Evolutionary conservation across 2,797 vertebrate species (phyloP), one percentile per base, ranked within the genome.

Genomic region (Eremophila alpestris): DNA sequence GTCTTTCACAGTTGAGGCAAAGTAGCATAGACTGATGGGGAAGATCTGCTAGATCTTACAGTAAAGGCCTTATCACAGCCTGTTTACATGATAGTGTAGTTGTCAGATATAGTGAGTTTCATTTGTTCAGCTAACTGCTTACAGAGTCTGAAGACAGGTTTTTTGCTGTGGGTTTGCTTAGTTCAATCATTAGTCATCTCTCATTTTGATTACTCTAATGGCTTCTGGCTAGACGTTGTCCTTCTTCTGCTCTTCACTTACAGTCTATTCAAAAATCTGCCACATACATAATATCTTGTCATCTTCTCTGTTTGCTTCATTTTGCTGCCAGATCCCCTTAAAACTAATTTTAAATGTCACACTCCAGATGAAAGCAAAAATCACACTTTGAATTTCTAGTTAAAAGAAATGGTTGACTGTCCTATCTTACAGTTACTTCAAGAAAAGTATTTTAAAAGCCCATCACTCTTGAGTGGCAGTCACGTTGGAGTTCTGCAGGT

Each of bases 231-330:
- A 97, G 93, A 93, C 36, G 0, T 78, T 89, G 91, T 96, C 93
- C 93, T 96, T 70, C 94, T 95, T 95, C 90, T 95, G 92, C 87
- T 95, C 84, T 92, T 97, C 94, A 89, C 87, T 94, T 95, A 51
- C 16, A 84, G 59, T 96, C 80, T 94, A 84, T 80, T 96, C 6
- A 87, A 40, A 90, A 90, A 87, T 79, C 80, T 91, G 80, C 70
- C 70, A 84, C 70, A 75, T 95, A 78, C 16, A 64, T 81, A 93
- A 41, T 93, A 79, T 32, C 83, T 82, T 93, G 85, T 91, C 45
- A 74, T 88, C 80, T 88, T 90, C 56, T 74, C 83, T 86, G 40
- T 88, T 94, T 38, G 16, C 46, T 52, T 75, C 19, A 0, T 94
- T 84, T 73, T 88, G n/a, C 87, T 94, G 76, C 80, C 92, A 94